Base-by-base conservation (phyloP, 64 coral and sea anemone genomes). In the Anthopleura sola region DNA sequence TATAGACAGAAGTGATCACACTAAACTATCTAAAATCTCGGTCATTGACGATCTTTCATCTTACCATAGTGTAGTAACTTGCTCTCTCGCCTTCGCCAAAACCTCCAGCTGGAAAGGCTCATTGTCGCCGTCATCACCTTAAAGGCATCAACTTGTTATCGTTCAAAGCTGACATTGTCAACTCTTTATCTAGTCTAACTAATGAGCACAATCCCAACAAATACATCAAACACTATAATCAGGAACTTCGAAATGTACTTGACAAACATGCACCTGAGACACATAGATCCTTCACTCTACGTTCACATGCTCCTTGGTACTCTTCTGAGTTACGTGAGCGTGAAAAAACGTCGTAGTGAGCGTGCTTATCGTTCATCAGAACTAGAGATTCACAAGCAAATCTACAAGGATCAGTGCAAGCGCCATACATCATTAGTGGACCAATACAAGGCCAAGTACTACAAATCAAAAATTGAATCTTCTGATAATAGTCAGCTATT, bases 381-480 rank as follows among this genome's bases (percentile, higher is more conserved):
- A 56, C 68, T 90, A n/a, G 88, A 85, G 49, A 38, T 90, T 46
- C 81, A 89, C 47, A 83, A 44, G 60, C 88, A 85, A 62, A 85
- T 90, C 20, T 90, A 85, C 54, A 60, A 60, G 1, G 64, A 85
- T 3, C 60, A 84, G 26, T 90, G 66, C 76, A 60, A 46, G 24
- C 75, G 54, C 24, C 85, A 85, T 82, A 77, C 64, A n/a, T 77
- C n/a, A 38, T 46, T 62, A 85, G 48, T 90, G 24, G 54, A 90
- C 47, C 60, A 85, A 78, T 55, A 23, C 68, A 90, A 75, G 17
- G 49, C 88, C 77, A 51, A 90, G 68, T 90, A 90, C 37, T 90
- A 90, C 49, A 69, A 77, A 90, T 84, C 80, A 24, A 90, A 84
- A 77, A 90, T 90, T 77, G 82, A 85, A 26, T 85, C 16, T 46